These are phyloP conservation scores for Myripristis murdjan DNA, from an alignment of 2,797 vertebrate species.

Conservation along the genomic window DNA sequence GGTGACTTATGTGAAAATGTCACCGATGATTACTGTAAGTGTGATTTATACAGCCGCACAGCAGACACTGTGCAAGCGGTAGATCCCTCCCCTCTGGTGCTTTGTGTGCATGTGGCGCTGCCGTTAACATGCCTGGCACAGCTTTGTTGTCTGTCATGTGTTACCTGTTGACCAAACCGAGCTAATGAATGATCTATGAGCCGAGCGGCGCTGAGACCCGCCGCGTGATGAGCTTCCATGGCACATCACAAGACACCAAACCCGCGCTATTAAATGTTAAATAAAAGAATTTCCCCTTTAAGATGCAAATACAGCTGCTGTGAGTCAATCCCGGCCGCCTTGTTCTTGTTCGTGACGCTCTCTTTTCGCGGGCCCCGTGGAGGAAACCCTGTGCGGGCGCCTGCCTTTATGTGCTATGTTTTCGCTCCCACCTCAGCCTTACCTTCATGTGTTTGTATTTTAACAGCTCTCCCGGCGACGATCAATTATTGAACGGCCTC, in stretches of 20 bases:
- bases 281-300: no score
- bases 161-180: constrained; percentile 42
- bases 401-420: no score
- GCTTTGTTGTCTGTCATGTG: no score
- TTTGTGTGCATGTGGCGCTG: no score
- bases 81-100: constrained; percentile 20
- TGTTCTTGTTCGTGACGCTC: neutral
- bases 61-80: neutral
- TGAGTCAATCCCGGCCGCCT: no score
- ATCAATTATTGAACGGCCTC: constrained; percentile 38
- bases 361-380: neutral
- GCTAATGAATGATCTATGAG: constrained; percentile 41
- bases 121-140: no score
- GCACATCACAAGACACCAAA: neutral
- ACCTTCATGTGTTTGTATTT: constrained; percentile 34
- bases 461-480: constrained; percentile 34
- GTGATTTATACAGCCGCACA: constrained; percentile 14
- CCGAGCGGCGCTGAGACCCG: neutral
- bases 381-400: no score
- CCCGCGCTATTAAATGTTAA: no score
- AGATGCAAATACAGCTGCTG: no score
- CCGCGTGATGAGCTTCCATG: neutral
- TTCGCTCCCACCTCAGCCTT: neutral
- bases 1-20: no score
- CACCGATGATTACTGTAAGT: neutral